Percentiles rank a stretch among this genome's conserved stretches.
Conservation (phyloP, 2,797 vertebrate genomes). For the Coregonus sp. region DNA sequence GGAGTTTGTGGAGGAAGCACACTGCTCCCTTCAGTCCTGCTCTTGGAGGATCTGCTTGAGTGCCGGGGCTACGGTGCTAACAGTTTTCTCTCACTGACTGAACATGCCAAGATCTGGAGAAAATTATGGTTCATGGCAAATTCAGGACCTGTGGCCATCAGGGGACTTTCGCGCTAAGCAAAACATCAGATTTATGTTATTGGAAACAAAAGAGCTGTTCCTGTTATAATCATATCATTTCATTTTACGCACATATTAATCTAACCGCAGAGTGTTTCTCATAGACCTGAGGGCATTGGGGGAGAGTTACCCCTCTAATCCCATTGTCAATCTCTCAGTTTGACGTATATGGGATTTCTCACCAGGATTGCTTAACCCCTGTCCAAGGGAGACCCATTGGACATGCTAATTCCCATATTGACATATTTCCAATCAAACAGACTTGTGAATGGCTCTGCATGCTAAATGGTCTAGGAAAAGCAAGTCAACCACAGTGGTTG, state of each 20-base stretch:
- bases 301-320: conserved; percentile 49
- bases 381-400: conserved; percentile 42
- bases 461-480: conserved; percentile 37
- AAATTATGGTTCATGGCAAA: conserved; percentile 8
- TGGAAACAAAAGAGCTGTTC: conserved; percentile 5
- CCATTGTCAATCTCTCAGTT: conserved; percentile 55
- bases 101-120: background rate
- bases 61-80: background rate
- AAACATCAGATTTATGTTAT: conserved; percentile 17
- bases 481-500: background rate
- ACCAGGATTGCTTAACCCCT: conserved; percentile 29
- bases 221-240: conserved; percentile 16
- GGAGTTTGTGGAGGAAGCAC: conserved; percentile 37
- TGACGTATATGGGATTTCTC: no score
- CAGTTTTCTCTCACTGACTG: background rate
- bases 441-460: conserved; percentile 44
- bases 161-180: background rate
- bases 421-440: conserved; percentile 63
- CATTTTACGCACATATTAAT: conserved; percentile 42
- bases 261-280: conserved; percentile 34
- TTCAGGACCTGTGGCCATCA: background rate
- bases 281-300: conserved; percentile 20
- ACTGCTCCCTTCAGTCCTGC: background rate
- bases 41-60: conserved; percentile 10
- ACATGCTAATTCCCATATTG: conserved; percentile 64